Percentiles rank a stretch among this genome's conserved stretches.
Evolutionary conservation across 1,140 invertebrate genomes (phyloP).

Genomic region (Nasonia vitripennis): DNA sequence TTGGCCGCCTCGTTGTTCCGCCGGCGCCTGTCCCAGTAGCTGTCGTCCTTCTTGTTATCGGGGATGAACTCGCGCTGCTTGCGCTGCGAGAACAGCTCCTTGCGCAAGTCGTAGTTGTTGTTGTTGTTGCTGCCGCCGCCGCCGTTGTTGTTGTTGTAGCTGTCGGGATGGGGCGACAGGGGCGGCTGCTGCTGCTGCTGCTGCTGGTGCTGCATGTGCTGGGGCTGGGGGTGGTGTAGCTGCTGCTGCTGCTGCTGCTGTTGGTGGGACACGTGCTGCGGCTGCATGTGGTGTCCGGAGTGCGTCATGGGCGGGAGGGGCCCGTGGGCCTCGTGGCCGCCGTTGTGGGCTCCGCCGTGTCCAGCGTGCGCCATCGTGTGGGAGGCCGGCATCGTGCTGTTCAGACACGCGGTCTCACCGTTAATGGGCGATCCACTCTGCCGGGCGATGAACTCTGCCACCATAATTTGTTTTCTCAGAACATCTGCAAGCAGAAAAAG

Average conservation of each 20-base stretch:
- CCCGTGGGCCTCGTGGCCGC: conserved; percentile 63
- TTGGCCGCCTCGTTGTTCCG: conserved; percentile 98
- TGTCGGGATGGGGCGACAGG: conserved; percentile 64
- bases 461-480: conserved; percentile 87
- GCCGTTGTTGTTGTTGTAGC: conserved; percentile 51
- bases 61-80: conserved; percentile 98
- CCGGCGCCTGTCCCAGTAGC: conserved; percentile 96
- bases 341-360: conserved; percentile 57
- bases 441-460: conserved; percentile 87
- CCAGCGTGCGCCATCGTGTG: conserved; percentile 72
- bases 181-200: conserved; percentile 64
- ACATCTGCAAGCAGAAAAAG: conserved; percentile 77
- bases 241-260: conserved; percentile 58
- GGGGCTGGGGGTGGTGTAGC: conserved; percentile 57
- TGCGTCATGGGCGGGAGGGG: conserved; percentile 67
- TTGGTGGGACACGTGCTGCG: conserved; percentile 64
- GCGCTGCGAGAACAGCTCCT: conserved; percentile 88
- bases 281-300: conserved; percentile 66
- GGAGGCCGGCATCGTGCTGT: conserved; percentile 76
- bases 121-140: conserved; percentile 51
- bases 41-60: conserved; percentile 97
- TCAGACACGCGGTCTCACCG: conserved; percentile 79
- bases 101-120: conserved; percentile 78
- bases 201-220: conserved; percentile 59
- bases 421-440: conserved; percentile 82